Percentiles rank a stretch among this genome's conserved stretches.
phyloP scores from a whole-genome alignment of 2,113 vertebrate genomes.

The Gymnogyps californianus region DNA sequence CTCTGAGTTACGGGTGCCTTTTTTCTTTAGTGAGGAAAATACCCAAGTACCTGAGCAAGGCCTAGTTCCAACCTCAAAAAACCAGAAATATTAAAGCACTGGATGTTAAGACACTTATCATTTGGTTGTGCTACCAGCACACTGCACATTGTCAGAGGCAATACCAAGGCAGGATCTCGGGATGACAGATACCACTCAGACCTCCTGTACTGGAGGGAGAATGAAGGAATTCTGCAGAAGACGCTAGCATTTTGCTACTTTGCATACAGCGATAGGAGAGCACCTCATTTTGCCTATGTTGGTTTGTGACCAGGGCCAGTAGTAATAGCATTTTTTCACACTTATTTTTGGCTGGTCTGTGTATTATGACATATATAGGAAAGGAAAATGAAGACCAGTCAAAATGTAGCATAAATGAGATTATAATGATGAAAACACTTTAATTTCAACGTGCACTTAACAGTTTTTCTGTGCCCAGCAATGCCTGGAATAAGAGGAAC shows the following conservation, averaged over 20 bases:
- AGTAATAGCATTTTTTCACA: neutral
- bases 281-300: neutral
- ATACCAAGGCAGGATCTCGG: neutral
- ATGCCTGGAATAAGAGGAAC: neutral
- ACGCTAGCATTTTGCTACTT: neutral
- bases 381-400: neutral
- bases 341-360: neutral
- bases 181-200: neutral
- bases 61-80: neutral
- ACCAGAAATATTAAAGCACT: neutral
- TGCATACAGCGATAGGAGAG: neutral
- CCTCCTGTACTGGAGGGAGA: fast-evolving
- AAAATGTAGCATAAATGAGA: conserved; percentile 3
- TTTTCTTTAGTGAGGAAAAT: neutral
- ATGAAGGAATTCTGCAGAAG: neutral
- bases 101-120: neutral
- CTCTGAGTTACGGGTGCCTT: neutral
- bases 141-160: neutral
- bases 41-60: neutral
- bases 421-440: neutral
- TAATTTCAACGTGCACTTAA: neutral
- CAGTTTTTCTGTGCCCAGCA: neutral
- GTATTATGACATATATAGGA: neutral
- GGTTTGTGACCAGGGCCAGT: neutral
- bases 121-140: neutral